A percentile compares a stretch with the other conserved stretches of the same genome.
phyloP scores from a whole-genome alignment of 1,140 invertebrate genomes.

The Homarus americanus region DNA sequence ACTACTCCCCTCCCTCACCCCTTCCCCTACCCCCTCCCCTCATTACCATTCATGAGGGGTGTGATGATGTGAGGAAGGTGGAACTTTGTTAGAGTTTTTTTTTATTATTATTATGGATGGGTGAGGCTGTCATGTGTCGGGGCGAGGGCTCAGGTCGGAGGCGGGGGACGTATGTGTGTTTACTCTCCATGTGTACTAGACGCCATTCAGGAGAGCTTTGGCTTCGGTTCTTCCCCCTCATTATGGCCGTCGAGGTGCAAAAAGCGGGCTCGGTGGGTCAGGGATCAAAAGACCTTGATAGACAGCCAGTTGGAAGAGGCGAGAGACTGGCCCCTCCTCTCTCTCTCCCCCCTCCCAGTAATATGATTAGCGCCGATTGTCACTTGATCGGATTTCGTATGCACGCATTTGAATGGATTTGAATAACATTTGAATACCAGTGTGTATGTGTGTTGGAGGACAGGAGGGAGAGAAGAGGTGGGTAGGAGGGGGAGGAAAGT shows the following conservation, averaged over 20 bases:
- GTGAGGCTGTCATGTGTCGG: background rate
- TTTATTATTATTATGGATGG: background rate
- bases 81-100: too few species aligned
- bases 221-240: background rate
- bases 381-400: slow-evolving; percentile 56
- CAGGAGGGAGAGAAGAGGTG: background rate
- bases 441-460: background rate
- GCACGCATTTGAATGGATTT: slow-evolving; percentile 57
- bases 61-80: too few species aligned
- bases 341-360: too few species aligned
- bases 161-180: background rate
- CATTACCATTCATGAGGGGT: too few species aligned
- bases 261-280: background rate
- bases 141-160: background rate
- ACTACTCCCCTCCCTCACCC: too few species aligned
- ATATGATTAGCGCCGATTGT: slow-evolving; percentile 63
- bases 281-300: slow-evolving; percentile 10
- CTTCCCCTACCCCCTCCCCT: too few species aligned
- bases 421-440: slow-evolving; percentile 60
- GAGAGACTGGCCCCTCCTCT: background rate
- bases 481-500: background rate
- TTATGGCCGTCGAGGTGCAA: slow-evolving; percentile 4
- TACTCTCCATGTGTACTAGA: slow-evolving; percentile 27
- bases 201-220: slow-evolving; percentile 9
- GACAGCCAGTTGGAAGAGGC: slow-evolving; percentile 37